Conservation (phyloP, 2,797 vertebrate genomes). For the Periparus ater region DNA sequence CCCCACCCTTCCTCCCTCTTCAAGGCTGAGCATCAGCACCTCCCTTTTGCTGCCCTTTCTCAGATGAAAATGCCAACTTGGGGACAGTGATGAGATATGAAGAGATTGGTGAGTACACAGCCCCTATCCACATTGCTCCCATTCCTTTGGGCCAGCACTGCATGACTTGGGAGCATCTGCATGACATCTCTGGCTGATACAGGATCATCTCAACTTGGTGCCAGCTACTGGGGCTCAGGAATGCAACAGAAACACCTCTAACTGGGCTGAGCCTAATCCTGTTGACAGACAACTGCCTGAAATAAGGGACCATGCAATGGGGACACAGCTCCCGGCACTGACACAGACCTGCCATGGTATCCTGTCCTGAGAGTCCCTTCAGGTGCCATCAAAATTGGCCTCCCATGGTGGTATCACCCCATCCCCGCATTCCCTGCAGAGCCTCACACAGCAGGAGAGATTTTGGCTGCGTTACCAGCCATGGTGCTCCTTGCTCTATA, state of each 20-base stretch:
- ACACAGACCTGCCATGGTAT: neutral
- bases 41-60: constrained; percentile 17
- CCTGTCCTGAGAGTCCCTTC: neutral
- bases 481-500: neutral
- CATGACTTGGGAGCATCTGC: neutral
- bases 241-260: neutral
- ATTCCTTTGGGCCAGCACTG: neutral
- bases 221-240: neutral
- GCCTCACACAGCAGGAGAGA: neutral
- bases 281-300: neutral
- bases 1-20: neutral
- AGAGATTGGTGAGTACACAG: constrained; percentile 86
- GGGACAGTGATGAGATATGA: constrained; percentile 94
- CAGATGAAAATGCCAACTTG: constrained; percentile 97
- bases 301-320: neutral
- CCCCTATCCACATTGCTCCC: fast-evolving
- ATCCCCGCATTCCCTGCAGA: fast-evolving
- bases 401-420: neutral
- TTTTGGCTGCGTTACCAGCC: neutral
- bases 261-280: neutral
- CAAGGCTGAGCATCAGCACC: neutral
- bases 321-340: fast-evolving
- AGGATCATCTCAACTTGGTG: neutral
- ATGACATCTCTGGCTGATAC: neutral
- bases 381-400: neutral